Conservation (phyloP, 2,888 invertebrate genomes). For the Uloborus plumipes region DNA sequence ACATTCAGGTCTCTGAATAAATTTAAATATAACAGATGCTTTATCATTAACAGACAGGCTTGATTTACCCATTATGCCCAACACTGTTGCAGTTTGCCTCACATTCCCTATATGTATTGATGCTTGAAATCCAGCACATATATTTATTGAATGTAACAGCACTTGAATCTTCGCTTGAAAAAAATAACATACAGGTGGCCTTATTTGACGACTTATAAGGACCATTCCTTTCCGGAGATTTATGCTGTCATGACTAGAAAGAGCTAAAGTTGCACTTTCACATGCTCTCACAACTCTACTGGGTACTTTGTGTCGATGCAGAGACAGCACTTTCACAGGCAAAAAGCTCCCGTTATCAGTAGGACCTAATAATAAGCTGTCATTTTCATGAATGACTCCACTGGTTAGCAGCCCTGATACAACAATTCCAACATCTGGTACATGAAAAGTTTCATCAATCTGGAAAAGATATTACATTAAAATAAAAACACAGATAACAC, state of each 20-base stretch:
- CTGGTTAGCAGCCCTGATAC: slow-evolving; percentile 87
- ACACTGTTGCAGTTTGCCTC: slow-evolving; percentile 92
- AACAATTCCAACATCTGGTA: slow-evolving; percentile 78
- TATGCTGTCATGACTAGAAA: slow-evolving; percentile 72
- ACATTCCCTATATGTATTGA: slow-evolving; percentile 97
- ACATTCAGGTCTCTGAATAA: slow-evolving; percentile 90
- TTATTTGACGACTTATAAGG: slow-evolving; percentile 76
- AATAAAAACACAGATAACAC: no score
- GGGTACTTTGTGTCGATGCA: slow-evolving; percentile 93
- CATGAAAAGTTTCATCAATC: slow-evolving; percentile 84
- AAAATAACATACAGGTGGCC: slow-evolving; percentile 71
- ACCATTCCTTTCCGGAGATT: slow-evolving; percentile 84
- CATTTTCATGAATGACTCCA: slow-evolving; percentile 87
- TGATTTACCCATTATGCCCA: slow-evolving; percentile 78
- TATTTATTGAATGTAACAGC: slow-evolving; percentile 87
- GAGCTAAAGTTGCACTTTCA: slow-evolving; percentile 87
- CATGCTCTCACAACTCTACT: slow-evolving; percentile 85
- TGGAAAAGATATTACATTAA: slow-evolving; percentile 82
- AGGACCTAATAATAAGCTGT: slow-evolving; percentile 74
- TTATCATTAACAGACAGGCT: slow-evolving; percentile 85
- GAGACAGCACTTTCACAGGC: slow-evolving; percentile 83
- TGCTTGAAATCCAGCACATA: slow-evolving; percentile 80
- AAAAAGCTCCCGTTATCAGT: slow-evolving; percentile 75
- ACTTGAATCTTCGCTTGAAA: slow-evolving; percentile 89
- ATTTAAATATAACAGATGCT: slow-evolving; percentile 89